A percentile compares a stretch with the other conserved stretches of the same genome.
Evolutionary conservation across 2,113 vertebrate genomes (phyloP).

Genomic region (Fukomys damarensis): DNA sequence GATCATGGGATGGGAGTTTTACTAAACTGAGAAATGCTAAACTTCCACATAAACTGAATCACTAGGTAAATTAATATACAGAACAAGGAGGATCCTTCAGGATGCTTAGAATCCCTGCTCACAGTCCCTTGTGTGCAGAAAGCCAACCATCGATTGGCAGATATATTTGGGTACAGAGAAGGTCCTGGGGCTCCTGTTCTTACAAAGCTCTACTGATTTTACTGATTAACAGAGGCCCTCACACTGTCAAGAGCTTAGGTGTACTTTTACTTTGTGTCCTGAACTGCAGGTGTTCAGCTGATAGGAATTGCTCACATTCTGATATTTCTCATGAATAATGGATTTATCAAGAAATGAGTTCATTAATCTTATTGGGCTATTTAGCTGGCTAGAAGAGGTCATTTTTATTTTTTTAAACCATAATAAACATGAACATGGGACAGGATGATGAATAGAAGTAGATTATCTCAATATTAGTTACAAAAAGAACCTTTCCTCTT

Average conservation of each 20-base stretch:
- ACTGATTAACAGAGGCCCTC: not conserved
- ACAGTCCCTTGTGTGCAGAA: not conserved
- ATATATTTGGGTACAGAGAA: too few relatives aligned
- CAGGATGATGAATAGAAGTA: not conserved
- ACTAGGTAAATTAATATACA: not conserved
- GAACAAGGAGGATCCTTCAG: not conserved
- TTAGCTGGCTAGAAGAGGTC: not conserved
- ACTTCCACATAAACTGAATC: not conserved
- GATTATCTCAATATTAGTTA: not conserved
- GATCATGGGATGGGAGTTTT: not conserved
- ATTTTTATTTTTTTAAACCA: not conserved
- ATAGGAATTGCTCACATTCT: slow-evolving; percentile 54
- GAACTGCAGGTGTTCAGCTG: slow-evolving; percentile 37
- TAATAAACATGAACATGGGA: not conserved
- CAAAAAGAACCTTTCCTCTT: not conserved
- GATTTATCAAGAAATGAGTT: slow-evolving; percentile 24
- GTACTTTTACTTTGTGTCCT: slow-evolving; percentile 65
- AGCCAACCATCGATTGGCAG: not conserved
- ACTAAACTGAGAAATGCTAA: not conserved
- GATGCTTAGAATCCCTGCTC: not conserved
- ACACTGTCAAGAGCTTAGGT: not conserved
- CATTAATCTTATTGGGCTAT: slow-evolving; percentile 7
- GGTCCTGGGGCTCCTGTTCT: not conserved
- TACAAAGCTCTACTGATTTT: not conserved
- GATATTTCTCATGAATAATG: slow-evolving; percentile 10